These are phyloP conservation scores for Silurus glanis DNA, from an alignment of 2,113 vertebrate species.

Conservation along the genomic window DNA sequence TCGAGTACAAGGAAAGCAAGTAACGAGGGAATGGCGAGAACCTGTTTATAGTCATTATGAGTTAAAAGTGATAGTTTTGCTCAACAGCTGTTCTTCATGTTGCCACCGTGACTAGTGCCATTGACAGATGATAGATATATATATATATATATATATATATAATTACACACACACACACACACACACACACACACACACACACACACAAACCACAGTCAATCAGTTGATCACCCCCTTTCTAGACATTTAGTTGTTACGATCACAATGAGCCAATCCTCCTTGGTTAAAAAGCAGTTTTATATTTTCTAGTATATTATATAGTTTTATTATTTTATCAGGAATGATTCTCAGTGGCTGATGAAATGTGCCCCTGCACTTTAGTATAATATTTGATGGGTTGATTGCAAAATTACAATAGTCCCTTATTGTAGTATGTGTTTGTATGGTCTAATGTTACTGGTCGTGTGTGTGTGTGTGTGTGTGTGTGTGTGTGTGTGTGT, in stretches of 20 bases:
- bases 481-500: neutral
- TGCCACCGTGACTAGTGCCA: neutral
- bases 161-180: too few relatives aligned
- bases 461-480: neutral
- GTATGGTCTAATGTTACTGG: neutral
- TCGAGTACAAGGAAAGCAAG: neutral
- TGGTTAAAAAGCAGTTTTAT: neutral
- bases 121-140: neutral
- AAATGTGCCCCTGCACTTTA: neutral
- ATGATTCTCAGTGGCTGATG: neutral
- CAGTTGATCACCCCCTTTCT: neutral
- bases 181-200: too few relatives aligned
- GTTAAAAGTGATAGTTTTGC: neutral
- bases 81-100: neutral
- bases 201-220: neutral
- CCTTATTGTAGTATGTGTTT: neutral
- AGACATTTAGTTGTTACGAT: neutral
- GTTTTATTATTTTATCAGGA: neutral
- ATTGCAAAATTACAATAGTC: neutral
- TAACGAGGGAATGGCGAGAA: neutral
- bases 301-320: neutral
- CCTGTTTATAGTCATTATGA: neutral
- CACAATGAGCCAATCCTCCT: neutral
- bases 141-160: too few relatives aligned
- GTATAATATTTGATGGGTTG: neutral